Percentiles rank a stretch among this genome's conserved stretches.
Conservation (phyloP, 2,888 invertebrate species). For the Trachelus iudaicus region DNA sequence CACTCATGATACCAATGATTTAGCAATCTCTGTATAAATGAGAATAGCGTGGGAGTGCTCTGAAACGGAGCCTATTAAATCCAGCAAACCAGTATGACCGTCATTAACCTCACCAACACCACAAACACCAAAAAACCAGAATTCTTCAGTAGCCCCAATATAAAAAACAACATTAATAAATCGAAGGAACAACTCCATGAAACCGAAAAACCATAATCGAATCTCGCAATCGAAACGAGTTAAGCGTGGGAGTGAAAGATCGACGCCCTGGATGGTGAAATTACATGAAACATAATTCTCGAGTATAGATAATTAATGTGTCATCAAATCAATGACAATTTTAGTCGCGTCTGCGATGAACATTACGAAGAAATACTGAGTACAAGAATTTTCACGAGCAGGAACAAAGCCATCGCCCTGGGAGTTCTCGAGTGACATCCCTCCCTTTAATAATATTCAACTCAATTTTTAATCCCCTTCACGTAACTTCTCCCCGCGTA, state of each 20-base stretch:
- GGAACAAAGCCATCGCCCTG: neutral
- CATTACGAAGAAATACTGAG: neutral
- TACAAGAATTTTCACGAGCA: neutral
- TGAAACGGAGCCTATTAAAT: neutral
- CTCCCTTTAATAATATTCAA: neutral
- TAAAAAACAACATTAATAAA: neutral
- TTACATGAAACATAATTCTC: neutral
- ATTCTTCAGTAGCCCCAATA: neutral
- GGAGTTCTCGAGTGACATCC: constrained; percentile 1
- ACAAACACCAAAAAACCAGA: neutral
- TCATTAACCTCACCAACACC: neutral
- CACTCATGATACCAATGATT: neutral
- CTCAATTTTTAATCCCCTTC: neutral
- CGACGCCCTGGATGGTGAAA: neutral
- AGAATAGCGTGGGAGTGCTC: neutral
- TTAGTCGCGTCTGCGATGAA: neutral
- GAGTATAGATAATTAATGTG: neutral
- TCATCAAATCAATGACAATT: neutral
- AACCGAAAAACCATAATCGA: neutral
- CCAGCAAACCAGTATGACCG: neutral
- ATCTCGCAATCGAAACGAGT: neutral
- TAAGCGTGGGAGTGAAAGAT: neutral
- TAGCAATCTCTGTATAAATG: neutral
- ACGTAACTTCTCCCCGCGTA: constrained; percentile 20
- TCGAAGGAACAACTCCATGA: neutral